These are phyloP conservation scores for Sebastes nivosus DNA, from an alignment of 2,797 vertebrate genomes.

Conservation along the genomic window DNA sequence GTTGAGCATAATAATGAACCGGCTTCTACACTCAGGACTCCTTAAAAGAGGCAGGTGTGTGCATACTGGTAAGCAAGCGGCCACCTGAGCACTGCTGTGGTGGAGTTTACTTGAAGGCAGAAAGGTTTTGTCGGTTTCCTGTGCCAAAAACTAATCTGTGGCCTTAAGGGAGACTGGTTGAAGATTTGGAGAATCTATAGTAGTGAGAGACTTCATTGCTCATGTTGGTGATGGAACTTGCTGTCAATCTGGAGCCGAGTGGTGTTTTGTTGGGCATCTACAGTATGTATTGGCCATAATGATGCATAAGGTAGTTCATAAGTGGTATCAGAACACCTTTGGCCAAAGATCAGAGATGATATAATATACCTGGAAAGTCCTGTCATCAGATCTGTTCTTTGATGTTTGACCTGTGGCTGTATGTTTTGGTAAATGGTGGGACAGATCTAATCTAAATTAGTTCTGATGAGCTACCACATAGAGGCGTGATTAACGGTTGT, in stretches of 20 bases:
- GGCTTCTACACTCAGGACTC: background rate
- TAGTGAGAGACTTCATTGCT: background rate
- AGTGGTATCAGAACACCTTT: background rate
- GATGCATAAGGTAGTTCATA: background rate
- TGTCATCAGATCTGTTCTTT: background rate
- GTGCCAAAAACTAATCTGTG: background rate
- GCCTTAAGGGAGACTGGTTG: background rate
- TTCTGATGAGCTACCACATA: background rate
- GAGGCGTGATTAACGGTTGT: background rate
- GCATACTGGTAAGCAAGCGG: background rate
- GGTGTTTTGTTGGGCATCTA: background rate
- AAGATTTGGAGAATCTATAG: background rate
- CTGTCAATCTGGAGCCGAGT: background rate
- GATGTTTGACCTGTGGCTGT: background rate
- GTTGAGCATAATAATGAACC: background rate
- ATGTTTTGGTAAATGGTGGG: background rate
- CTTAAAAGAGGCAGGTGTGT: too few relatives aligned
- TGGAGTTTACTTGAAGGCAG: background rate
- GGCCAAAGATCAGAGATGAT: background rate
- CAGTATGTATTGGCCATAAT: background rate
- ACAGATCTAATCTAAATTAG: background rate
- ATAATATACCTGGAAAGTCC: background rate
- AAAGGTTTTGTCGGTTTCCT: background rate
- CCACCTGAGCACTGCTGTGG: too few relatives aligned
- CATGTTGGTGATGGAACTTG: background rate